These are phyloP conservation scores for Rhodeus uyekii DNA, from an alignment of 2,797 vertebrate species.

Conservation along the genomic window DNA sequence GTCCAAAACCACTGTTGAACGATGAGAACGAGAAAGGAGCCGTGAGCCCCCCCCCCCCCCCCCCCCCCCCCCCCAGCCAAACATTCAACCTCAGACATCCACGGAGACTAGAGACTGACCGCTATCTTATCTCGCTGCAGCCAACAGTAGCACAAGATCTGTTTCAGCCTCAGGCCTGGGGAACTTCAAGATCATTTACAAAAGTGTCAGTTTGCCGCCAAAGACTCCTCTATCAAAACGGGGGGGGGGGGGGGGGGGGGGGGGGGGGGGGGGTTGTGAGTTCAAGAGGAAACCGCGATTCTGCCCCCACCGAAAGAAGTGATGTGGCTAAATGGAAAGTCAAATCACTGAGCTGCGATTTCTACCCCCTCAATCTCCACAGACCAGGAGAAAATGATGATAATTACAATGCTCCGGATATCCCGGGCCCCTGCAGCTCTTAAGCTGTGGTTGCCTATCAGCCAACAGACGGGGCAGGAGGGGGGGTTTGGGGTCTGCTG, in stretches of 20 bases:
- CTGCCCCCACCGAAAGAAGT: conserved; percentile 20
- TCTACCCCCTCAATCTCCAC: conserved; percentile 56
- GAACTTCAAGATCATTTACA: conserved; percentile 39
- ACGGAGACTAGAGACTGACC: not conserved
- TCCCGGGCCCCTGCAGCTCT: conserved; percentile 64
- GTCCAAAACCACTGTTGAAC: conserved; percentile 18
- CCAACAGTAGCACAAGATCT: conserved; percentile 8
- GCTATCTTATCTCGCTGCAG: conserved; percentile 28
- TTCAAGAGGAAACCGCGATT: conserved; percentile 32
- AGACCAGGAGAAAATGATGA: conserved; percentile 73
- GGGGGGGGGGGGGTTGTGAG: not conserved
- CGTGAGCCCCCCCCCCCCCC: conserved; percentile 31
- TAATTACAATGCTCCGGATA: conserved; percentile 76
- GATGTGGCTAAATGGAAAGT: conserved; percentile 69
- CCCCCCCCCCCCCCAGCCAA: conserved; percentile 12
- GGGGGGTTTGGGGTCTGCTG: conserved; percentile 18
- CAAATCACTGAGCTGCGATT: conserved; percentile 65
- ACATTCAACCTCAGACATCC: conserved; percentile 23
- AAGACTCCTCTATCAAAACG: conserved; percentile 16
- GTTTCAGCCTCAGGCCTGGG: not conserved
- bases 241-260: not conserved
- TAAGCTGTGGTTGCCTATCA: conserved; percentile 60
- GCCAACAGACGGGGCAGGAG: conserved; percentile 49
- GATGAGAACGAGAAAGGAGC: conserved; percentile 68
- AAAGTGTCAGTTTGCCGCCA: conserved; percentile 5